Percentiles rank a stretch among this genome's conserved stretches.
phyloP scores from a whole-genome alignment of 2,113 vertebrate species.

The Rhipidura dahli region DNA sequence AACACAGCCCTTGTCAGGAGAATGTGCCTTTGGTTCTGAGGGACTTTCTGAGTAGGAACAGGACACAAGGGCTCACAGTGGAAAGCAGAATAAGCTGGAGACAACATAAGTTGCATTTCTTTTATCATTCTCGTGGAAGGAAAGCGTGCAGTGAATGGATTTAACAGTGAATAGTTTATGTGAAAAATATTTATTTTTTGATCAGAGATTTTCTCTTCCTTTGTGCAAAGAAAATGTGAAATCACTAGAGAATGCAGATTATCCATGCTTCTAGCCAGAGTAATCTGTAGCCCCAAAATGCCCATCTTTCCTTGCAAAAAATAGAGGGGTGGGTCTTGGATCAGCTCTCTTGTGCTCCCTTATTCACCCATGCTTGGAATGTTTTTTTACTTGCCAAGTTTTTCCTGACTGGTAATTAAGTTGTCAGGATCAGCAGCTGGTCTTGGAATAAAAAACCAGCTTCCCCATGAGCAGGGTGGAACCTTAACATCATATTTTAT shows the following conservation, averaged over 20 bases:
- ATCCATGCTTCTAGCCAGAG: not conserved
- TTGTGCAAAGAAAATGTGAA: not conserved
- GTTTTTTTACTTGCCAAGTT: not conserved
- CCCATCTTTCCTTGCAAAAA: not conserved
- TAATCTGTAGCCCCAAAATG: not conserved
- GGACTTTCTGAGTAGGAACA: not conserved
- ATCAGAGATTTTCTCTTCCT: not conserved
- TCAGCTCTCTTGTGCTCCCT: not conserved
- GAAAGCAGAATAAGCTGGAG: not conserved
- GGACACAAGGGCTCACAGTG: not conserved
- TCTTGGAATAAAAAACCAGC: not conserved
- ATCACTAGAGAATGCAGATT: not conserved
- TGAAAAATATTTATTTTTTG: not conserved
- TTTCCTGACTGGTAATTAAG: not conserved
- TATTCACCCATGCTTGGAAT: not conserved
- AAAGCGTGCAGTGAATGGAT: not conserved
- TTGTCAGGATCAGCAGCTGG: not conserved
- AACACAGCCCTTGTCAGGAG: not conserved
- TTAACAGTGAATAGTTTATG: not conserved
- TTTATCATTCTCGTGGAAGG: not conserved
- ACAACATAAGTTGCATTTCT: not conserved
- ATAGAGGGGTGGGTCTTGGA: not conserved
- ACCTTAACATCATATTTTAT: not conserved
- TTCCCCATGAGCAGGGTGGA: slow-evolving; percentile 1
- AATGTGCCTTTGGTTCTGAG: not conserved